Evolutionary conservation across 2,797 vertebrate species (phyloP).

Genomic region (Cuniculus paca): DNA sequence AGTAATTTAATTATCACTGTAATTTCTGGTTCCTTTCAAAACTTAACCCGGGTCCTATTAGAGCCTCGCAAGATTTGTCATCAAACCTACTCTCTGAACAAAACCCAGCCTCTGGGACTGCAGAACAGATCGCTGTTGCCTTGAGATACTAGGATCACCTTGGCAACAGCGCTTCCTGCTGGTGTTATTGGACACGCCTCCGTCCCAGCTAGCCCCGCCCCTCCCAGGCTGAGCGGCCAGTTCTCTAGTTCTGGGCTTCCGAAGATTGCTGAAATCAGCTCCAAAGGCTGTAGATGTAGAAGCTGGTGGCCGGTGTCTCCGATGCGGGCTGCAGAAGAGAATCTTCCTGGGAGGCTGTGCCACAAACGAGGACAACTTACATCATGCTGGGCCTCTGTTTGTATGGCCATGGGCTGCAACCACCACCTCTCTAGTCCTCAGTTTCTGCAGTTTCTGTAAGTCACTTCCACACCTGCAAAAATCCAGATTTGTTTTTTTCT

Average conservation of each 20-base stretch:
- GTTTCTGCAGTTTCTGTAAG: background rate
- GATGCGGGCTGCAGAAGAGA: background rate
- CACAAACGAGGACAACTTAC: background rate
- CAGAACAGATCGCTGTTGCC: background rate
- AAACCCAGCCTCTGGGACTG: background rate
- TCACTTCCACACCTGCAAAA: background rate
- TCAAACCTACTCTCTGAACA: background rate
- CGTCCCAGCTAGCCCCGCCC: background rate
- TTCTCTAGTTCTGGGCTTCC: too few species aligned
- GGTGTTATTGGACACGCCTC: background rate
- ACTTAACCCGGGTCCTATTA: background rate
- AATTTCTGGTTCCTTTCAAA: background rate
- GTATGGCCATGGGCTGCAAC: background rate
- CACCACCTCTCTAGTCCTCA: background rate
- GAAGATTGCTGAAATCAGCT: background rate
- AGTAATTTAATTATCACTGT: background rate
- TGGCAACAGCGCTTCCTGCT: background rate
- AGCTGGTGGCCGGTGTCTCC: background rate
- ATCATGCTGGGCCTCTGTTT: background rate
- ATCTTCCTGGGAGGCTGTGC: background rate
- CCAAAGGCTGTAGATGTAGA: fast-evolving
- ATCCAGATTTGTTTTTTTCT: background rate
- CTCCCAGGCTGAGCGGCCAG: background rate
- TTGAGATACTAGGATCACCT: background rate
- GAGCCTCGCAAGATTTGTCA: background rate